Base-by-base conservation (phyloP, 2,888 invertebrate genomes). In the Drosophila parthenogenetica region DNA sequence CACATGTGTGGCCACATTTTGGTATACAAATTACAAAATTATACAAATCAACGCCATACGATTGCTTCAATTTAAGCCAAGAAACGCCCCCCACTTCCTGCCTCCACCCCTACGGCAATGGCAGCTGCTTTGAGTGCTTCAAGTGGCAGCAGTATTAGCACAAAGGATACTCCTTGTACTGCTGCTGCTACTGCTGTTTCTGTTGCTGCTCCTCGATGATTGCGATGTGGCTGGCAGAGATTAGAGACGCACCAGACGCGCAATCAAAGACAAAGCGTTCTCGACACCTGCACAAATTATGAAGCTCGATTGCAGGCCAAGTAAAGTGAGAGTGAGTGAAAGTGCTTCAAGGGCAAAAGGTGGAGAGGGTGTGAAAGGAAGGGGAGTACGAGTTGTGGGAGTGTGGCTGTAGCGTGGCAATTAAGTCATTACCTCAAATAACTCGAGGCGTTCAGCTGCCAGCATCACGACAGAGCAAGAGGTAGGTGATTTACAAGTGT, bases 1-100 rank as follows among this genome's bases (percentile, higher is more conserved):
- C 77, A 79, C 79, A 77, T 86, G 87, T 89, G 85, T 85, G 89
- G 83, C 89, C 75, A 79, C 89, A 82, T 76, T 82, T 77, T 69
- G 89, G 85, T 86, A 88, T 86, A 86, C 89, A 86, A 89, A 86
- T 86, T 86, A 89, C 85, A 79, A 86, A 86, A 86, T 86, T 86
- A 86, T 86, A 86, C 85, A 89, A 86, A 86, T 86, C 85, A 86
- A 89, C 87, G 88, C 77, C 73, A 73, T 77, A 89, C 89, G 88
- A 86, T 88, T 88, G 89, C 85, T 80, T 82, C 89, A 89, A 86
- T 89, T 86, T 89, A 77, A 74, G 55, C 48, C 48, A 39, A 45
- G 29, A 16, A 8, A 67, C 65, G 70, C 50, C 64, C 55, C 32
- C 32, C 2, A 10, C 58, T 35, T 43, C 13, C 22, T 29, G 8